Conservation (phyloP, 2,113 vertebrate genomes). For the Euleptes europaea region DNA sequence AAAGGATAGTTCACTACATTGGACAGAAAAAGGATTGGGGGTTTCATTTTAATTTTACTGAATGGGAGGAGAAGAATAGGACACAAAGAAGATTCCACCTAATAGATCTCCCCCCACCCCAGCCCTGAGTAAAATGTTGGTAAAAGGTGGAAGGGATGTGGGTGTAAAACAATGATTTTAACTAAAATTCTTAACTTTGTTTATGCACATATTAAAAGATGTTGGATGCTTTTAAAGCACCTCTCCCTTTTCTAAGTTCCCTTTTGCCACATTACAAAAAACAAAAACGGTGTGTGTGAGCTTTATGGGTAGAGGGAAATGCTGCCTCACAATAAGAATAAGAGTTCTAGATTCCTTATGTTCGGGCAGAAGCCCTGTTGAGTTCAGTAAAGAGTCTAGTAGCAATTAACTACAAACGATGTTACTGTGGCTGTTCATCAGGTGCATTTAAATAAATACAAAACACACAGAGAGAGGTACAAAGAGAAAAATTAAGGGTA, state of each 20-base stretch:
- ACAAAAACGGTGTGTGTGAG: too few species aligned
- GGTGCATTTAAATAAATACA: too few species aligned
- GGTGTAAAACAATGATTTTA: not conserved
- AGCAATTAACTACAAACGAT: too few species aligned
- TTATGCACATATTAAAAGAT: not conserved
- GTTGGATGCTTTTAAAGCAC: not conserved
- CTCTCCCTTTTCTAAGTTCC: not conserved
- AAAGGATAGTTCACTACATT: not conserved
- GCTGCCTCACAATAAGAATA: too few species aligned
- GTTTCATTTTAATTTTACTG: not conserved
- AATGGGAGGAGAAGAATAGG: not conserved
- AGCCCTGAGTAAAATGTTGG: not conserved
- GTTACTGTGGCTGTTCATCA: too few species aligned
- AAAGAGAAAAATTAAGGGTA: too few species aligned
- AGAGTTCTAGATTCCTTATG: too few species aligned
- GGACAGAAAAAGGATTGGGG: not conserved
- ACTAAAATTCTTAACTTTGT: not conserved
- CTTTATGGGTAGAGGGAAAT: too few species aligned
- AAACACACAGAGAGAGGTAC: too few species aligned
- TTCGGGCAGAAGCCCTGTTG: too few species aligned
- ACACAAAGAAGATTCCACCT: not conserved
- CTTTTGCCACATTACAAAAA: not conserved
- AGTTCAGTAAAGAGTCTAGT: too few species aligned
- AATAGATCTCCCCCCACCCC: not conserved
- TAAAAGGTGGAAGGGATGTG: not conserved